Percentiles rank a stretch among this genome's conserved stretches.
These are phyloP conservation scores for Drosophila ohnishii DNA, from an alignment of 1,140 invertebrate genomes.

Conservation along the genomic window DNA sequence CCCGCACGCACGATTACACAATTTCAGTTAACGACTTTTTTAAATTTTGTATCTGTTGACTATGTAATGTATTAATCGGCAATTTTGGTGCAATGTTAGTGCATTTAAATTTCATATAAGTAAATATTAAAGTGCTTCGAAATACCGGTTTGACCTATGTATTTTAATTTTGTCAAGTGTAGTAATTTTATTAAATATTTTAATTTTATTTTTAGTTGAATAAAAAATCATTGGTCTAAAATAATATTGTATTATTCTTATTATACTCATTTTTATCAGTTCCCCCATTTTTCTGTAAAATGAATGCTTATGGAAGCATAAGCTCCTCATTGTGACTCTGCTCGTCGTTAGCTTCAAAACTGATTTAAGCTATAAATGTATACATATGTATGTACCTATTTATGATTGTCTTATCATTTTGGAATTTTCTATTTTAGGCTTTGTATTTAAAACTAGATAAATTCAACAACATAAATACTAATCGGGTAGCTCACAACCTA, in stretches of 20 bases:
- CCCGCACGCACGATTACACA: conserved; percentile 2
- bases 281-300: background rate
- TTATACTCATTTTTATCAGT: background rate
- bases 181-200: conserved; percentile 15
- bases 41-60: conserved; percentile 36
- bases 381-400: background rate
- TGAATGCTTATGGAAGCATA: conserved; percentile 7
- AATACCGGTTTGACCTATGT: background rate
- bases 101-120: conserved; percentile 14
- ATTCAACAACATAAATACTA: conserved; percentile 41
- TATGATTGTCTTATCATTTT: conserved; percentile 17
- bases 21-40: conserved; percentile 39
- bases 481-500: conserved; percentile 18
- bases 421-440: conserved; percentile 77
- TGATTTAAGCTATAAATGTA: background rate
- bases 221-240: conserved; percentile 3
- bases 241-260: conserved; percentile 7
- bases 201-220: conserved; percentile 23
- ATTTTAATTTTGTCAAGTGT: conserved; percentile 4
- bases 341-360: background rate
- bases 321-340: background rate
- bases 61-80: background rate
- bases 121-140: background rate
- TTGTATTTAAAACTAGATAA: conserved; percentile 71
- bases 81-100: conserved; percentile 9